phyloP scores from a whole-genome alignment of 2,888 invertebrate species.

The Listrodromus nycthemerus region DNA sequence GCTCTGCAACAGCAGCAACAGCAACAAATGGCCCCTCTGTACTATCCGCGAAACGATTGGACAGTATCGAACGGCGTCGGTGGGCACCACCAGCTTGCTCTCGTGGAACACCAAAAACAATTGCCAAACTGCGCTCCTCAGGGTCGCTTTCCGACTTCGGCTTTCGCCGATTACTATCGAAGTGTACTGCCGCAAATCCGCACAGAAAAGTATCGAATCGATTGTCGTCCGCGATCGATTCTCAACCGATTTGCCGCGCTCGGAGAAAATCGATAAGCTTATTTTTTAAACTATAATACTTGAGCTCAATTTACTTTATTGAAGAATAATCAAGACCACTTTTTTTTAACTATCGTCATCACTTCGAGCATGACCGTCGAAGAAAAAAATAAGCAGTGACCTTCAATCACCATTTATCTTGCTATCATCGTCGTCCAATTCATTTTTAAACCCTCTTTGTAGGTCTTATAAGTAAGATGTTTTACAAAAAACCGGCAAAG shows the following conservation, averaged over 20 bases:
- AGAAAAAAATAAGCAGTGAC: slow-evolving; percentile 1
- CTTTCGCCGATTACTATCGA: slow-evolving; percentile 48
- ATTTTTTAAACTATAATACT: background rate
- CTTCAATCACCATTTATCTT: slow-evolving; percentile 12
- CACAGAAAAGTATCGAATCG: slow-evolving; percentile 1
- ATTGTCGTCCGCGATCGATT: slow-evolving; percentile 25
- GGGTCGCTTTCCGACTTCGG: slow-evolving; percentile 36
- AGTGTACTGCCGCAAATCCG: background rate
- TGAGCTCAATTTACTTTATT: background rate
- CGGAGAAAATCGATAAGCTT: background rate
- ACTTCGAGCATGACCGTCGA: background rate
- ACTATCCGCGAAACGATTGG: slow-evolving; percentile 29
- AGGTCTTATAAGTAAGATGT: slow-evolving; percentile 30
- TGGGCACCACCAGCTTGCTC: background rate
- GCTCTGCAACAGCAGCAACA: background rate
- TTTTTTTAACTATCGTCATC: slow-evolving; percentile 5
- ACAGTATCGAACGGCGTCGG: background rate
- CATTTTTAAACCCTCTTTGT: slow-evolving; percentile 35
- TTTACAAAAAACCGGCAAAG: slow-evolving; percentile 23
- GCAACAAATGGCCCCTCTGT: background rate
- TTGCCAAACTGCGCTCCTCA: background rate
- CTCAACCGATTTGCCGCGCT: slow-evolving; percentile 28
- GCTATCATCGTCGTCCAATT: slow-evolving; percentile 38
- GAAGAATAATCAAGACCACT: background rate
- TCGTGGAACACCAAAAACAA: background rate